phyloP scores from a whole-genome alignment of 2,113 vertebrate genomes.

The Prochilodus magdalenae region DNA sequence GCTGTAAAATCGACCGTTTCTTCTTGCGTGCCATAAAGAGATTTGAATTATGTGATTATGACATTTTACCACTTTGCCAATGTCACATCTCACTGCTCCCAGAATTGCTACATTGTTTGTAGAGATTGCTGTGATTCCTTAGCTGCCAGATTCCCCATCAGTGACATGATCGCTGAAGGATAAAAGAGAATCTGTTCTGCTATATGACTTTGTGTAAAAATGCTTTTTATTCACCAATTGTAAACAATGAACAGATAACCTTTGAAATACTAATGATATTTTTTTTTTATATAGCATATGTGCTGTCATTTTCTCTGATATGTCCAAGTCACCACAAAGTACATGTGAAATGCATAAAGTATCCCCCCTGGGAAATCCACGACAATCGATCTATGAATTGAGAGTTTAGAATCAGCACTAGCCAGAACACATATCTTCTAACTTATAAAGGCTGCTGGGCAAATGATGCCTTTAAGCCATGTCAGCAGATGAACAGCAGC shows the following conservation, averaged over 20 bases:
- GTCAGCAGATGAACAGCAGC: not conserved
- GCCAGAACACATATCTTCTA: not conserved
- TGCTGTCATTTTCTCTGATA: not conserved
- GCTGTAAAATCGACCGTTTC: not conserved
- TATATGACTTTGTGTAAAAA: not conserved
- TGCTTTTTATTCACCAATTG: no score
- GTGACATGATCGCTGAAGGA: conserved; percentile 22
- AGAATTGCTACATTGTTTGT: not conserved
- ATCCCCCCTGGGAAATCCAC: not conserved
- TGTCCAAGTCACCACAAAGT: not conserved
- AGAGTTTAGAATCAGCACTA: conserved; percentile 23
- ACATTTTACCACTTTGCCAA: not conserved
- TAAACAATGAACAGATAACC: no score
- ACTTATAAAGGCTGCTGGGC: not conserved
- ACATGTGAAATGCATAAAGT: not conserved
- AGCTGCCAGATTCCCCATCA: not conserved
- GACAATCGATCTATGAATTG: conserved; percentile 11
- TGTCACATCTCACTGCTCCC: not conserved
- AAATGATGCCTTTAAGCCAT: not conserved
- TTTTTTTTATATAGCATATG: not conserved
- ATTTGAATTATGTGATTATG: conserved; percentile 1
- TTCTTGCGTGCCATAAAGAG: not conserved
- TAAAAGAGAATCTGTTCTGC: conserved; percentile 5
- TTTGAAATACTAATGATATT: no score
- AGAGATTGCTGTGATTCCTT: conserved; percentile 28